phyloP scores from a whole-genome alignment of 1,140 invertebrate species.

The Drosophila miranda region DNA sequence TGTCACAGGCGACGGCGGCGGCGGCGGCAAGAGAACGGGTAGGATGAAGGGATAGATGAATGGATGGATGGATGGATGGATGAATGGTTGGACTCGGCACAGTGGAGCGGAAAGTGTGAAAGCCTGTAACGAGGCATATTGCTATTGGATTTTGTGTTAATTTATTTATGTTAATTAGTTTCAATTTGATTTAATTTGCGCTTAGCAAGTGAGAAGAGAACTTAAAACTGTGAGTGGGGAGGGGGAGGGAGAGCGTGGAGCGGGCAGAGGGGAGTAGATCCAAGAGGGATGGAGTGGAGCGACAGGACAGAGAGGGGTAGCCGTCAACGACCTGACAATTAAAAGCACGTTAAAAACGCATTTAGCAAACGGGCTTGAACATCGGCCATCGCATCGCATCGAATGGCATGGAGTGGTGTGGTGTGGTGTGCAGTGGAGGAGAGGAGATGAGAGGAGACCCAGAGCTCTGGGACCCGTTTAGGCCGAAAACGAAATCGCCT shows the following conservation, averaged over 20 bases:
- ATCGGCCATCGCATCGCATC: not conserved
- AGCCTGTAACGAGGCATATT: slow-evolving; percentile 77
- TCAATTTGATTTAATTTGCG: slow-evolving; percentile 79
- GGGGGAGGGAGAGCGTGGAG: not conserved
- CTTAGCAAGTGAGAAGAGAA: slow-evolving; percentile 5
- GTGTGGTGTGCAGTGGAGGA: too few species aligned
- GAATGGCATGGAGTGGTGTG: too few species aligned
- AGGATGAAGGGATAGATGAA: not conserved
- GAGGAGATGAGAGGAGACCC: not conserved
- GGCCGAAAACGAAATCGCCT: slow-evolving; percentile 71
- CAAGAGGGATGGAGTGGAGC: not conserved
- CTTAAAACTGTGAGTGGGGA: not conserved
- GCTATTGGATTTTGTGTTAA: slow-evolving; percentile 79
- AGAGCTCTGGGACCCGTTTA: slow-evolving; percentile 58
- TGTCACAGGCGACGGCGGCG: slow-evolving; percentile 35
- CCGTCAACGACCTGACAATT: slow-evolving; percentile 70
- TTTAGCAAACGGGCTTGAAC: slow-evolving; percentile 61
- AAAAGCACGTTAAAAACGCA: slow-evolving; percentile 82
- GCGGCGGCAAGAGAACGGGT: not conserved
- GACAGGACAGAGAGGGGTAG: not conserved
- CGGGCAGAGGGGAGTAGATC: not conserved
- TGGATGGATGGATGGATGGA: not conserved
- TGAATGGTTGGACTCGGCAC: slow-evolving; percentile 7
- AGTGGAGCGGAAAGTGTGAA: slow-evolving; percentile 75
- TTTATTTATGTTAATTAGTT: slow-evolving; percentile 81